Evolutionary conservation across 2,113 vertebrate species (phyloP).

Genomic region (Cromileptes altivelis): DNA sequence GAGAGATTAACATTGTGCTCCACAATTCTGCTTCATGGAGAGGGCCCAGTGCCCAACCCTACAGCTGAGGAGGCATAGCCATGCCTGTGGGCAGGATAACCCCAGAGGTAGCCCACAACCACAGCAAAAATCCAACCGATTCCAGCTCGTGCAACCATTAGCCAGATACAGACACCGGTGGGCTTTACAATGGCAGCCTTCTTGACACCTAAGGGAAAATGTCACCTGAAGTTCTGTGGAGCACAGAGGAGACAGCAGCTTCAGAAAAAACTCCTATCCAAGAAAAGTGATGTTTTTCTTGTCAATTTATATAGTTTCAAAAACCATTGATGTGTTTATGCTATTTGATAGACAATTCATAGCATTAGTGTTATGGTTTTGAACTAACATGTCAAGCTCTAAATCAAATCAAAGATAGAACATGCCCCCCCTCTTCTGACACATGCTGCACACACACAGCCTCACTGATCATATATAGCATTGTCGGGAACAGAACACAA

Average conservation of each 20-base stretch:
- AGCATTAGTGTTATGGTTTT: background rate
- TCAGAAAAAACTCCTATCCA: conserved; percentile 5
- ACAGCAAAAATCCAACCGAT: conserved; percentile 58
- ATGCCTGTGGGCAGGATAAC: conserved; percentile 61
- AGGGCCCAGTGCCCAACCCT: conserved; percentile 63
- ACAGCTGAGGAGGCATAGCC: conserved; percentile 71
- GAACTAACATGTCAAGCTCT: background rate
- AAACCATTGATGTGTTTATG: background rate
- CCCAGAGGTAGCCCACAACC: conserved; percentile 64
- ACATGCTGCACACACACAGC: conserved; percentile 14
- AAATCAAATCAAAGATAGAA: conserved; percentile 11
- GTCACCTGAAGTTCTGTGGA: conserved; percentile 46
- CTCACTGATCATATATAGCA: conserved; percentile 25
- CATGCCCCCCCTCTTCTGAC: background rate
- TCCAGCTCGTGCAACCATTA: conserved; percentile 56
- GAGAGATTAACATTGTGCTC: conserved; percentile 69
- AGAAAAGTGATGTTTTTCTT: conserved; percentile 10
- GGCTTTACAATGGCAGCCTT: conserved; percentile 39
- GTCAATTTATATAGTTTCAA: background rate
- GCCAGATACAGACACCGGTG: conserved; percentile 43
- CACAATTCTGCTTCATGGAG: conserved; percentile 63
- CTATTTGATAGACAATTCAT: conserved; percentile 4
- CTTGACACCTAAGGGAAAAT: conserved; percentile 50
- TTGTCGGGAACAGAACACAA: conserved; percentile 18
- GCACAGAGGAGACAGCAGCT: conserved; percentile 23